Evolutionary conservation across 2,888 invertebrate species (phyloP).

Genomic region (Lasioglossum marginatum): DNA sequence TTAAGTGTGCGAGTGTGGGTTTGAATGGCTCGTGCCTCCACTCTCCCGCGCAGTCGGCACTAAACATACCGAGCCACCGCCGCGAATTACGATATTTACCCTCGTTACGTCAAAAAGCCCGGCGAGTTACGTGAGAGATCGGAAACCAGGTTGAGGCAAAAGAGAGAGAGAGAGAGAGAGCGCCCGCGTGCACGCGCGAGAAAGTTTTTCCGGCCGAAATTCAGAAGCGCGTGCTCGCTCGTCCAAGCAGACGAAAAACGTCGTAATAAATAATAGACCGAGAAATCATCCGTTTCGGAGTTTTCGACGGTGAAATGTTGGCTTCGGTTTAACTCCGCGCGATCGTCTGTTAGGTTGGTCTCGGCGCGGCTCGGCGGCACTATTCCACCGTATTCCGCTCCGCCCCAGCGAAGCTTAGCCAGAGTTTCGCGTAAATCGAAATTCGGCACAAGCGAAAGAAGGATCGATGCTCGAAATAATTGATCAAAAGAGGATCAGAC

Average conservation of each 20-base stretch:
- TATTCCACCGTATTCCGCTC: neutral
- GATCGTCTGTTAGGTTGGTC: neutral
- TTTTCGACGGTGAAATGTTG: conserved; percentile 13
- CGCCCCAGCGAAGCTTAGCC: neutral
- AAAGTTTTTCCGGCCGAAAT: conserved; percentile 31
- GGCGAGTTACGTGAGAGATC: neutral
- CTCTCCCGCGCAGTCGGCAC: conserved; percentile 13
- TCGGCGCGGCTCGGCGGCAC: neutral
- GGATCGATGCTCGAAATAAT: conserved; percentile 3
- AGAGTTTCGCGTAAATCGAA: neutral
- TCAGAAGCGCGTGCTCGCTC: neutral
- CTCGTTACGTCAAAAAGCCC: neutral
- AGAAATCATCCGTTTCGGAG: conserved; percentile 23
- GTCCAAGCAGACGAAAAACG: conserved; percentile 2
- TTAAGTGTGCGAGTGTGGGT: conserved; percentile 48
- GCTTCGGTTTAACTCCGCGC: conserved; percentile 6
- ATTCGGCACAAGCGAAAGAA: neutral
- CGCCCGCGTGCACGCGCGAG: neutral
- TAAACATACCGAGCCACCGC: conserved; percentile 17
- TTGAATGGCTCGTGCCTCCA: conserved; percentile 25
- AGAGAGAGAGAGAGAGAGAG: neutral
- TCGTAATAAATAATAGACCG: conserved; percentile 35
- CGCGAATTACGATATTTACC: conserved; percentile 54
- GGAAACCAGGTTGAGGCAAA: neutral
- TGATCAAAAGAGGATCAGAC: neutral